Evolutionary conservation across 1,140 invertebrate species (phyloP), one percentile per base, ranked within the genome.

Genomic region (Nephotettix cincticeps): DNA sequence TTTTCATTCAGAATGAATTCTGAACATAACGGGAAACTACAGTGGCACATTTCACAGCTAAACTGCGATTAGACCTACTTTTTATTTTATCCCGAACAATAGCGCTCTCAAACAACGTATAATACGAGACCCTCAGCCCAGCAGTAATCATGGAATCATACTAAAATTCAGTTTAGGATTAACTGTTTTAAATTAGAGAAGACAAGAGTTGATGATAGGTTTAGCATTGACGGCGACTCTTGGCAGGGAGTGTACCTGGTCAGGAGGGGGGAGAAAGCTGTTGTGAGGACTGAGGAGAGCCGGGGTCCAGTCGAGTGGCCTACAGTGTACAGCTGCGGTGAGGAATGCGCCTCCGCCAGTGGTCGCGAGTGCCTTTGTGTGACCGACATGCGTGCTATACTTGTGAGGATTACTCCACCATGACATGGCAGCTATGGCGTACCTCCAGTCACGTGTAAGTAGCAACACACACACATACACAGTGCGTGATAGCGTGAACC

Each of bases 121-220:
- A n/a, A n/a, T n/a, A n/a, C n/a, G n/a, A n/a, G n/a, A n/a, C n/a
- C n/a, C n/a, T n/a, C n/a, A n/a, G n/a, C n/a, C n/a, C n/a, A n/a
- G n/a, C n/a, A n/a, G n/a, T n/a, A n/a, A n/a, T n/a, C n/a, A n/a
- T n/a, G n/a, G n/a, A n/a, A n/a, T n/a, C n/a, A n/a, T n/a, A 40
- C 36, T 51, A 21, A 51, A 21, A 51, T 9, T 51, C 47, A 9
- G 47, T 19, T 51, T 51, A 17, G 47, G 47, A 51, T 51, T 51
- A 51, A 51, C 47, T 51, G 47, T 51, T 51, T 51, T 51, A 51
- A 51, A 51, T 51, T 51, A 51, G 47, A 51, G n/a, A 51, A 51
- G 14, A 51, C 47, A 51, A 36, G 47, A 51, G 47, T 51, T 51
- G 47, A 51, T 51, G 47, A 51, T 51, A 21, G 47, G 47, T 51